Percentiles rank a stretch among this genome's conserved stretches.
phyloP scores from a whole-genome alignment of 2,113 vertebrate species.

The Apus apus region DNA sequence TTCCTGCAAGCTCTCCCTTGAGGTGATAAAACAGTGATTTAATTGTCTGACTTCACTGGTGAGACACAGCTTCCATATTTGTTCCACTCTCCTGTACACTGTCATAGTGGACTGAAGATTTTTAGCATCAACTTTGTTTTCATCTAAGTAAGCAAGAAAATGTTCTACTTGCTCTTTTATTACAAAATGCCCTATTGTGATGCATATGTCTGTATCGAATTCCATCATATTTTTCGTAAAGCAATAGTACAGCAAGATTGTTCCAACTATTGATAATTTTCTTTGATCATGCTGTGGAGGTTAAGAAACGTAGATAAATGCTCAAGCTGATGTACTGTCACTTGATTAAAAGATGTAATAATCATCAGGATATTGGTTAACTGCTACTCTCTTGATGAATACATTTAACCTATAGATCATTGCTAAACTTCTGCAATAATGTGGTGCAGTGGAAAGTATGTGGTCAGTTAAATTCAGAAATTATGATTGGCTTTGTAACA shows the following conservation, averaged over 20 bases:
- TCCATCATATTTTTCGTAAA: neutral
- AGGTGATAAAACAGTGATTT: neutral
- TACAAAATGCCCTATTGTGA: neutral
- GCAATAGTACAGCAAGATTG: neutral
- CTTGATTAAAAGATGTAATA: neutral
- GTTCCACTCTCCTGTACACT: neutral
- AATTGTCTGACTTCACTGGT: neutral
- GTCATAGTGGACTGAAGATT: neutral
- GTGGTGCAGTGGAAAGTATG: neutral
- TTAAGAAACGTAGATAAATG: neutral
- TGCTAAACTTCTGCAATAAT: neutral
- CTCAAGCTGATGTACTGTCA: neutral
- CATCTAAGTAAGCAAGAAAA: neutral
- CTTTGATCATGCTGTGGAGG: neutral
- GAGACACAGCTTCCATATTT: rapidly evolving
- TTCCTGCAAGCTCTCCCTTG: neutral
- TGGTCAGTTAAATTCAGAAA: neutral
- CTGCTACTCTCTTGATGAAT: neutral
- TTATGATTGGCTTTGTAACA: neutral
- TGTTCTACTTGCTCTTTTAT: neutral
- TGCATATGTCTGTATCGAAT: neutral
- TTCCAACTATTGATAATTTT: neutral
- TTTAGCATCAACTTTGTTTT: neutral
- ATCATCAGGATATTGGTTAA: neutral
- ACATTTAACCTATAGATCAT: neutral